Base-by-base conservation (phyloP, 2,888 invertebrate species). In the Pyrrhia umbra region DNA sequence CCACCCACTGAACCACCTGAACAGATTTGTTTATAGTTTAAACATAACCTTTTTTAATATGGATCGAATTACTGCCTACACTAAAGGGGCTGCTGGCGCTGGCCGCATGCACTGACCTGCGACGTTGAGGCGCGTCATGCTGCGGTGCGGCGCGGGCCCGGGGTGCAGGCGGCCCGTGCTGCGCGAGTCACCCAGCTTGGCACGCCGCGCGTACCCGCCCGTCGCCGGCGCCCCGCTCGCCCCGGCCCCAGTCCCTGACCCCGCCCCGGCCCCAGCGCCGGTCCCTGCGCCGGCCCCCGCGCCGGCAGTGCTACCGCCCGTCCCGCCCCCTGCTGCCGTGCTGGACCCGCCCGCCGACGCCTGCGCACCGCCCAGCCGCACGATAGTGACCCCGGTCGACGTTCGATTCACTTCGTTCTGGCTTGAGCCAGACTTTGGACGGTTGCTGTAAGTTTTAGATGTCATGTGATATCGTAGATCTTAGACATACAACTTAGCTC, bases 81-180 rank as follows among this genome's bases (percentile, higher is more conserved):
- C n/a, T 4, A 34, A 34, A 5, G 30, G 30, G 10, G 13, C 13
- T 13, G 23, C 23, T 2, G 9, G 18, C 30, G 9, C 30, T 6
- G 4, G 23, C 4, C 13, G 20, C 8, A 2, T 1, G 20, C 37
- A 55, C 77, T 68, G 20, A 95, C 96, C 96, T 60, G 96, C 96
- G 60, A 97, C 96, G 88, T 97, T 97, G 16, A 98, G 95, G 43
- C 97, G 92, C 0, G 97, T 97, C 96, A 97, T 97, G 87, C 97
- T 97, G 63, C 97, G 93, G 83, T 97, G 97, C 5, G 97, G 96
- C 82, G 96, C 96, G 9, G 96, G 96, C 15, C 96, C 96, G 6
- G 97, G 96, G 81, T 97, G 97, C 61, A 97, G 89, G 13, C 97
- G 92, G 2, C 97, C 97, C 0, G 97, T 97, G 84, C 97, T 97